A percentile compares a stretch with the other conserved stretches of the same genome.
These are phyloP conservation scores for Pseudopodoces humilis DNA, from an alignment of 2,113 vertebrate genomes.

Conservation along the genomic window DNA sequence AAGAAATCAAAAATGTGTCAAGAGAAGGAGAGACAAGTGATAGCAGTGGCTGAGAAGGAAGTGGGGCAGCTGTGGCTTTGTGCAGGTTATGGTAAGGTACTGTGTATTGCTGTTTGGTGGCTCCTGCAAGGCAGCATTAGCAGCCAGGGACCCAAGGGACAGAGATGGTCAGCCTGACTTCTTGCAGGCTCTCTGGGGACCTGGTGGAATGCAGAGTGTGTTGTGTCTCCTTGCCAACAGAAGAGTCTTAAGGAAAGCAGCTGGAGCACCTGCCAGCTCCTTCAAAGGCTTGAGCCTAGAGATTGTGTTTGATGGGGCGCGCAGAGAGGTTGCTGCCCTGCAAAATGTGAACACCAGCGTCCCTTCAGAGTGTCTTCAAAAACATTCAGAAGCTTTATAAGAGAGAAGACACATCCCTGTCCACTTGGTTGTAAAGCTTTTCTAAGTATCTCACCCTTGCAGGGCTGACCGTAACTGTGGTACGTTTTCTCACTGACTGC, in stretches of 20 bases:
- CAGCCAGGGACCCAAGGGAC: not conserved
- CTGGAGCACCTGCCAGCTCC: not conserved
- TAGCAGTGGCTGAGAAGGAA: not conserved
- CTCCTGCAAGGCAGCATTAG: not conserved
- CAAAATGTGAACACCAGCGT: not conserved
- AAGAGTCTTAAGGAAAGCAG: not conserved
- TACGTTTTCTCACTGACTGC: not conserved
- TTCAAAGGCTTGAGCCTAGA: not conserved
- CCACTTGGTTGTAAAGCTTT: not conserved
- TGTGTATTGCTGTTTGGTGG: not conserved
- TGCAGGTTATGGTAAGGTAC: not conserved
- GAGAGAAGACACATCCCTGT: not conserved
- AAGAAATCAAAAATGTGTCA: not conserved
- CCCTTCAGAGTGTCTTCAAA: not conserved
- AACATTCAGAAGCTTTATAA: not conserved
- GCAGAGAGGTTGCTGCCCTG: not conserved
- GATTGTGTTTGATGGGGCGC: not conserved
- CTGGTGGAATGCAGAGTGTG: not conserved
- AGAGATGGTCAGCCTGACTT: not conserved
- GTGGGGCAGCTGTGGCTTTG: not conserved
- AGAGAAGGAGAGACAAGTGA: not conserved
- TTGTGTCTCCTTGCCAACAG: not conserved
- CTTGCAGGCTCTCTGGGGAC: not conserved
- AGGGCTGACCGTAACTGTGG: fast-evolving
- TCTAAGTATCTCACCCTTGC: not conserved